These are phyloP conservation scores for Turritopsis dohrnii DNA, from an alignment of 30 jellyfish, hydroid and myxozoan species.

Conservation along the genomic window DNA sequence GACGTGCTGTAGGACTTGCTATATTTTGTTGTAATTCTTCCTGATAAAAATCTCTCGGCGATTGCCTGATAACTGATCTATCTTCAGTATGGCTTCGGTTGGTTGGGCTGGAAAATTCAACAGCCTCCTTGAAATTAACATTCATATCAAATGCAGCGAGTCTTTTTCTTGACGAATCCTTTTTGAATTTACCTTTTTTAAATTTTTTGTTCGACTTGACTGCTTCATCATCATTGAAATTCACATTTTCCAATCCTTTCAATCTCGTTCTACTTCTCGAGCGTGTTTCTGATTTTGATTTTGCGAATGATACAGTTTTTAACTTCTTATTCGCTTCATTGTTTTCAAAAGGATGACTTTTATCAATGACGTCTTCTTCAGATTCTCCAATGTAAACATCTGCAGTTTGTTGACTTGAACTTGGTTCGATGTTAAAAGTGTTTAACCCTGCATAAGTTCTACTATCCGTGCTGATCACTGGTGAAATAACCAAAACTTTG, in stretches of 20 bases:
- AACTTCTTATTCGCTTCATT: background rate
- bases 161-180: background rate
- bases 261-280: background rate
- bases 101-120: background rate
- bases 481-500: conserved; percentile 1
- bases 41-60: background rate
- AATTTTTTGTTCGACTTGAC: background rate
- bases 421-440: conserved; percentile 7
- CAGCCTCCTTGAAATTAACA: background rate
- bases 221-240: background rate
- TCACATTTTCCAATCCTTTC: background rate
- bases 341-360: background rate
- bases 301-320: background rate
- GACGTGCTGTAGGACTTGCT: background rate
- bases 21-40: background rate
- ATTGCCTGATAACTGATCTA: background rate
- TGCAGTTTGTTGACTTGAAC: background rate
- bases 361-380: background rate
- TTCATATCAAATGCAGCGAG: background rate
- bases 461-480: conserved; percentile 10
- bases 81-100: background rate
- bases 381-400: background rate
- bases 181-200: background rate
- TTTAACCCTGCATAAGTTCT: background rate
- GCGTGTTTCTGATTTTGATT: background rate